These are phyloP conservation scores for Choristoneura rosaceana DNA, from an alignment of 2,888 invertebrate species.

Conservation along the genomic window DNA sequence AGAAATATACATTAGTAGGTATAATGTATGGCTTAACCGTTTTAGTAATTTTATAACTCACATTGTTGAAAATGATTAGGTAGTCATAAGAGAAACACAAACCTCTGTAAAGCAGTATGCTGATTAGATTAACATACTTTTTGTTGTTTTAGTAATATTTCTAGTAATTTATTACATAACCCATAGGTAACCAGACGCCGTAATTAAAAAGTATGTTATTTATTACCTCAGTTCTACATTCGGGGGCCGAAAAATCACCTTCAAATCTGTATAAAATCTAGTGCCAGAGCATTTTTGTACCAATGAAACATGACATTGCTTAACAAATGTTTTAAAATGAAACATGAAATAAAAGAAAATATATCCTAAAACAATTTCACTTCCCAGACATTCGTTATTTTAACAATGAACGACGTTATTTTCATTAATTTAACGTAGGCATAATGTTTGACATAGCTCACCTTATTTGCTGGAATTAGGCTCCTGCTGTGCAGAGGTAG, in stretches of 20 bases:
- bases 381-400: neutral
- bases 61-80: neutral
- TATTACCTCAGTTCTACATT: neutral
- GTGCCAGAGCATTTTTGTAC: too few relatives aligned
- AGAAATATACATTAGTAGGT: neutral
- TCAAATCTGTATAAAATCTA: neutral
- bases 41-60: neutral
- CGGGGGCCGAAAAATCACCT: neutral
- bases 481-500: too few relatives aligned
- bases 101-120: neutral
- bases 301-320: neutral
- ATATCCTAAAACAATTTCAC: neutral
- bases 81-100: neutral
- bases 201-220: neutral
- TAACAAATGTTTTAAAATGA: neutral
- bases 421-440: neutral
- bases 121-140: neutral
- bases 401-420: neutral
- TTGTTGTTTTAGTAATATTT: neutral
- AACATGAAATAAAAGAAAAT: neutral
- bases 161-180: neutral
- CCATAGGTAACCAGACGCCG: neutral
- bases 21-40: neutral
- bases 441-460: neutral
- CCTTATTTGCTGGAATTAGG: neutral